These are phyloP conservation scores for Hyaena hyaena DNA, from an alignment of 2,113 vertebrate species.

Conservation along the genomic window DNA sequence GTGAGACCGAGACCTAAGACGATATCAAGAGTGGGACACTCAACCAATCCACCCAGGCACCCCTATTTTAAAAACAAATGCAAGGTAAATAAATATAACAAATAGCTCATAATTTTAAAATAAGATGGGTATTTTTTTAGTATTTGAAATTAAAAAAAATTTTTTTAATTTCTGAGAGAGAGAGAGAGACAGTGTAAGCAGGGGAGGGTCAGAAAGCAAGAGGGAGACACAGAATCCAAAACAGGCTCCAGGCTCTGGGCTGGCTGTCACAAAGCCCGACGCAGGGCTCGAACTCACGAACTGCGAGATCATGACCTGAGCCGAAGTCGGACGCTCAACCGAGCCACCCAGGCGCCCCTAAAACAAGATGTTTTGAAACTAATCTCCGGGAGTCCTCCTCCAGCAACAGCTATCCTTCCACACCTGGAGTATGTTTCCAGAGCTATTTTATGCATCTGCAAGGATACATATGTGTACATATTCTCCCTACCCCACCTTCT, in stretches of 20 bases:
- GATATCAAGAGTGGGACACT: not conserved
- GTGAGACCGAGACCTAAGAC: not conserved
- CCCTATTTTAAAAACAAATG: not conserved
- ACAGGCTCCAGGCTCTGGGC: no score
- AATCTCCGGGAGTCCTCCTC: not conserved
- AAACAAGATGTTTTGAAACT: not conserved
- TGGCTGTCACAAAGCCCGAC: no score
- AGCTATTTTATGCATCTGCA: not conserved
- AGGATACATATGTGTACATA: not conserved
- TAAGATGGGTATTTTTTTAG: not conserved
- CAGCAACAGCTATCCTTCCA: not conserved
- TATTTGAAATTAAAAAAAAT: no score
- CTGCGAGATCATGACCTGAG: no score
- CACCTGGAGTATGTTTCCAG: not conserved
- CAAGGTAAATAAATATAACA: not conserved
- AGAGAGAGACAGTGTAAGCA: no score
- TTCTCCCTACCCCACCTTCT: not conserved
- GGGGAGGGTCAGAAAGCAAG: no score
- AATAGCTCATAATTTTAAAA: not conserved
- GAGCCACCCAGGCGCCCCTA: no score
- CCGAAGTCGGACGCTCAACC: no score
- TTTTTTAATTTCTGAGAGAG: no score
- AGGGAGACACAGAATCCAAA: no score
- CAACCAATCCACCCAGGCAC: not conserved
- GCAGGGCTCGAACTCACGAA: no score